phyloP scores from a whole-genome alignment of 2,113 vertebrate genomes.

The Pandion haliaetus region DNA sequence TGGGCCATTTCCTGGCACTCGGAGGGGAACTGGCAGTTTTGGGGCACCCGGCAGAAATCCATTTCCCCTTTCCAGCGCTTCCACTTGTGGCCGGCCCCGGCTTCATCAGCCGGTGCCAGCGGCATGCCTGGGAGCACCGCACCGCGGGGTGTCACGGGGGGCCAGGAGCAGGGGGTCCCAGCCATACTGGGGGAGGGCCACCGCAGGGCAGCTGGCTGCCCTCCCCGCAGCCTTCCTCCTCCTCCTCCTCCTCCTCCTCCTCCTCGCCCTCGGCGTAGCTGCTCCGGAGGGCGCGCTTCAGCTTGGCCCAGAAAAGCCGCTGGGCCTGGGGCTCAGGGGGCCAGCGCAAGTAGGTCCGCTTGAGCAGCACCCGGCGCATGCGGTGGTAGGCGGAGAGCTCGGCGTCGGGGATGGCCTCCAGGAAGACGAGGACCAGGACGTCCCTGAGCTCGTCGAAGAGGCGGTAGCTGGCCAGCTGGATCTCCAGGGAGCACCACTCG shows the following conservation, averaged over 20 bases:
- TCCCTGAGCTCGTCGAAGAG: slow-evolving; percentile 85
- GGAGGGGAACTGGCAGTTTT: not conserved
- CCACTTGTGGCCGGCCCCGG: not conserved
- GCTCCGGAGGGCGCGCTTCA: slow-evolving; percentile 72
- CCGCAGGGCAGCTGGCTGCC: not conserved
- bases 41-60: not conserved
- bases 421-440: slow-evolving; percentile 83
- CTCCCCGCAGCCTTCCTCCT: not conserved
- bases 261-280: not conserved
- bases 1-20: accelerated
- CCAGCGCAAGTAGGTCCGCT: slow-evolving; percentile 85
- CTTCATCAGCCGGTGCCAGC: not conserved
- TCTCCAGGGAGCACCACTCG: slow-evolving; percentile 86
- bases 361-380: slow-evolving; percentile 86
- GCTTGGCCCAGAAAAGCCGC: slow-evolving; percentile 83
- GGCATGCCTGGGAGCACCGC: not conserved
- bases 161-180: not conserved
- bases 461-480: slow-evolving; percentile 87
- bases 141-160: not conserved
- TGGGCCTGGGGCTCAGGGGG: slow-evolving; percentile 71
- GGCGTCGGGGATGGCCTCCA: slow-evolving; percentile 79
- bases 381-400: slow-evolving; percentile 82
- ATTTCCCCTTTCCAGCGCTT: not conserved
- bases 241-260: not conserved
- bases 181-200: accelerated